These are phyloP conservation scores for Balaeniceps rex DNA, from an alignment of 2,113 vertebrate species.

Conservation along the genomic window DNA sequence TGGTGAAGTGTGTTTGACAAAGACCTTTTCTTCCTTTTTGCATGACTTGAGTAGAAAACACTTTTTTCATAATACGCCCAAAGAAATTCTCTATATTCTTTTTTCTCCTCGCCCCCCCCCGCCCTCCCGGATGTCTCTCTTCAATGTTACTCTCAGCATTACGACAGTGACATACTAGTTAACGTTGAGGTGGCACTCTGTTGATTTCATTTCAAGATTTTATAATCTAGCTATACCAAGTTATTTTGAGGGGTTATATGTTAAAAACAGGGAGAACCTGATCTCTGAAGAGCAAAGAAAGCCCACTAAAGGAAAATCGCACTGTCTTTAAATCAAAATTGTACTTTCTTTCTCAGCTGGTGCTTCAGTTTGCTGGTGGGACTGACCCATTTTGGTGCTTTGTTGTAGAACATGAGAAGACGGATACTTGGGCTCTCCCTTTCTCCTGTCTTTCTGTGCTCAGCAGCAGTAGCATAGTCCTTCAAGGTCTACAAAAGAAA, in stretches of 20 bases:
- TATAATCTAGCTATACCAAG: background rate
- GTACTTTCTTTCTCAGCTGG: background rate
- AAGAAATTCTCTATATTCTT: background rate
- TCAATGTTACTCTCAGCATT: background rate
- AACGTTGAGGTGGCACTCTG: background rate
- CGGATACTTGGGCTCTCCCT: background rate
- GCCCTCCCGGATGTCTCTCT: background rate
- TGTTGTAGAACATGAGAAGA: background rate
- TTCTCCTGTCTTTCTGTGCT: background rate
- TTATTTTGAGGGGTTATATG: background rate
- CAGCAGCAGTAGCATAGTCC: background rate
- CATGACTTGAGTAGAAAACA: constrained; percentile 50
- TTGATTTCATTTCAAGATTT: background rate
- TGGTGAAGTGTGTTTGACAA: constrained; percentile 37
- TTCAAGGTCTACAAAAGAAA: background rate
- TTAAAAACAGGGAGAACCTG: background rate
- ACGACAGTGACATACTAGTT: background rate
- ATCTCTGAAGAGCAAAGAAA: background rate
- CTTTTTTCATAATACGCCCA: background rate
- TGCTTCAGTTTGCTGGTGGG: background rate
- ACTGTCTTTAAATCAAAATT: background rate
- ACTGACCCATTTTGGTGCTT: background rate
- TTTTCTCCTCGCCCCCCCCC: background rate
- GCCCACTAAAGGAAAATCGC: background rate
- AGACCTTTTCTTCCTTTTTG: constrained; percentile 45